phyloP scores from a whole-genome alignment of 2,797 vertebrate genomes.

The Lophius americanus region DNA sequence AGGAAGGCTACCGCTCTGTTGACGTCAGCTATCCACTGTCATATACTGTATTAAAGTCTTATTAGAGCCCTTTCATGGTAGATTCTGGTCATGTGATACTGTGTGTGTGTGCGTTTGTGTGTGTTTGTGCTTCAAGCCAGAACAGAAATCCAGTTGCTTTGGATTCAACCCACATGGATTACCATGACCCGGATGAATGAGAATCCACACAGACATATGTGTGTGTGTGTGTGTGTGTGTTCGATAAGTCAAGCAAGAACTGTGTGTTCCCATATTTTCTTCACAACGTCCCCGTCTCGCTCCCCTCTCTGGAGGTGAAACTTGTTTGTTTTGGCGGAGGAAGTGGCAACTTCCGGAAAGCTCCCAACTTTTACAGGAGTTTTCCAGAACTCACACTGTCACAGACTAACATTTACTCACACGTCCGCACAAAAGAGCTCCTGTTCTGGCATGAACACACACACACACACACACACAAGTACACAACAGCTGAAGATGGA shows the following conservation, averaged over 20 bases:
- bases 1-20: no score
- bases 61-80: background rate
- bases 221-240: background rate
- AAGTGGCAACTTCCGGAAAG: conserved; percentile 50
- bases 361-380: conserved; percentile 49
- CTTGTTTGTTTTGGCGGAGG: conserved; percentile 60
- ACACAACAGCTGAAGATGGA: conserved; percentile 24
- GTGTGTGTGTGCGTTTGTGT: background rate
- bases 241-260: conserved; percentile 29
- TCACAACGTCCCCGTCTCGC: background rate
- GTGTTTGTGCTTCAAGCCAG: conserved; percentile 22
- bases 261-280: conserved; percentile 9
- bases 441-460: conserved; percentile 17
- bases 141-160: background rate
- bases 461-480: conserved; percentile 2
- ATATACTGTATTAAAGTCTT: no score
- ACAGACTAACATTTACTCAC: conserved; percentile 39
- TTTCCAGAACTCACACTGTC: conserved; percentile 53
- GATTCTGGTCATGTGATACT: background rate
- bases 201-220: no score
- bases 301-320: conserved; percentile 24
- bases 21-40: no score
- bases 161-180: no score
- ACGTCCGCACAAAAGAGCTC: conserved; percentile 15
- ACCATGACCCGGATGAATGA: background rate